Percentiles rank a stretch among this genome's conserved stretches.
phyloP scores from a whole-genome alignment of 1,140 invertebrate genomes.

The Reticulitermes speratus region DNA sequence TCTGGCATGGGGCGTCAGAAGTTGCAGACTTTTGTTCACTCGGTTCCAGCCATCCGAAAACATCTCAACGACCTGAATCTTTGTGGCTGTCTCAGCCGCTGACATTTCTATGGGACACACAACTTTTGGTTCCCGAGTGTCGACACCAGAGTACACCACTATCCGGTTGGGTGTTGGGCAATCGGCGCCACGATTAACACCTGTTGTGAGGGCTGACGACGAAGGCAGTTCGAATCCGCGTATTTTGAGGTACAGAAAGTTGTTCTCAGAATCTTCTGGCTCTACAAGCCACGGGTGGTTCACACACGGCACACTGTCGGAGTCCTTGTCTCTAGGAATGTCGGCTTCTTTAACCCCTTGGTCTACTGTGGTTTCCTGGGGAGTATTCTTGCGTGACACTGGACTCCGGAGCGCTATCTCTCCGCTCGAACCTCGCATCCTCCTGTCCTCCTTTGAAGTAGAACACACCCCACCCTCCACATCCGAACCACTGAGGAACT shows the following conservation, averaged over 20 bases:
- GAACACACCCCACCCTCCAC: constrained; percentile 36
- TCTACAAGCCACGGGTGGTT: constrained; percentile 77
- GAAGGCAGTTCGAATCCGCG: constrained; percentile 29
- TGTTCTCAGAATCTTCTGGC: constrained; percentile 65
- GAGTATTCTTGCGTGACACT: constrained; percentile 48
- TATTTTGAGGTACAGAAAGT: constrained; percentile 66
- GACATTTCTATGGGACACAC: constrained; percentile 60
- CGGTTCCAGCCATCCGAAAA: constrained; percentile 74
- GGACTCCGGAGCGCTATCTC: constrained; percentile 60
- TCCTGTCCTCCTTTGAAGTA: constrained; percentile 55
- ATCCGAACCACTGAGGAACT: constrained; percentile 55
- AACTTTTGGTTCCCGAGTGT: constrained; percentile 58
- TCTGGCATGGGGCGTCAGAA: constrained; percentile 58
- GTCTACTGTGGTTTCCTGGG: constrained; percentile 38
- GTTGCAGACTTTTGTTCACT: constrained; percentile 39
- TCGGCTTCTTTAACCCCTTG: constrained; percentile 21
- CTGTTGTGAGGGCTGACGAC: background rate
- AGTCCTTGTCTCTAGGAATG: constrained; percentile 28
- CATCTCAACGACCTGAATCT: constrained; percentile 57
- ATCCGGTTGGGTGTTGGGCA: constrained; percentile 72
- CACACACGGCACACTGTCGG: constrained; percentile 53
- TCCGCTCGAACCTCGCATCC: constrained; percentile 67
- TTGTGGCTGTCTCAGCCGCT: constrained; percentile 38
- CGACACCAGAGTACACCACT: constrained; percentile 65
- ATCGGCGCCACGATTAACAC: background rate